phyloP scores from a whole-genome alignment of 2,113 vertebrate genomes.

The Forbesichthys papilliferus region DNA sequence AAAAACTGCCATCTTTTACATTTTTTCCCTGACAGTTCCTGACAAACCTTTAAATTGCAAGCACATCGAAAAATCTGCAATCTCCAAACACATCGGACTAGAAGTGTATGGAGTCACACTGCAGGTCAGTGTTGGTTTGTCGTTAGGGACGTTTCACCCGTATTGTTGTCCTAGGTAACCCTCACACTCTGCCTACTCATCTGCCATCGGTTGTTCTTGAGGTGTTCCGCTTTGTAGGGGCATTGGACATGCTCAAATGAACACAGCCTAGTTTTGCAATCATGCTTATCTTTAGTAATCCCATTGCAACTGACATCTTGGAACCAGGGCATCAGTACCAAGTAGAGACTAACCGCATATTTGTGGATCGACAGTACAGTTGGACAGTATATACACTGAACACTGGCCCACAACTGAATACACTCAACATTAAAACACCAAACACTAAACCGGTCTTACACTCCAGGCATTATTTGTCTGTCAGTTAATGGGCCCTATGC shows the following conservation, averaged over 20 bases:
- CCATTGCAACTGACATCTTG: slow-evolving; percentile 21
- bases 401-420: too few relatives aligned
- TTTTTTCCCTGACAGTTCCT: too few relatives aligned
- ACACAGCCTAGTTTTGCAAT: slow-evolving; percentile 45
- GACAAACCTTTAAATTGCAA: too few relatives aligned
- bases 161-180: neutral
- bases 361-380: neutral
- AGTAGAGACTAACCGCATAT: neutral
- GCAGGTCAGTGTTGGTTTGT: slow-evolving; percentile 14
- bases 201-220: slow-evolving; percentile 52
- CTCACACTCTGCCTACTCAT: slow-evolving; percentile 24
- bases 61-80: neutral
- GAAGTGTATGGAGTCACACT: neutral
- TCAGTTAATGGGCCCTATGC: too few relatives aligned
- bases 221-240: slow-evolving; percentile 25
- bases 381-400: neutral
- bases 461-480: neutral
- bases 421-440: too few relatives aligned
- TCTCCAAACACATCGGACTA: neutral
- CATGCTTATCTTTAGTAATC: slow-evolving; percentile 43
- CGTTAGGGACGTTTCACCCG: neutral
- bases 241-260: slow-evolving; percentile 34
- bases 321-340: neutral
- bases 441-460: neutral
- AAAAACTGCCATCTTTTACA: too few relatives aligned